Evolutionary conservation across 1,140 invertebrate genomes (phyloP).

Genomic region (Procambarus virginalis): DNA sequence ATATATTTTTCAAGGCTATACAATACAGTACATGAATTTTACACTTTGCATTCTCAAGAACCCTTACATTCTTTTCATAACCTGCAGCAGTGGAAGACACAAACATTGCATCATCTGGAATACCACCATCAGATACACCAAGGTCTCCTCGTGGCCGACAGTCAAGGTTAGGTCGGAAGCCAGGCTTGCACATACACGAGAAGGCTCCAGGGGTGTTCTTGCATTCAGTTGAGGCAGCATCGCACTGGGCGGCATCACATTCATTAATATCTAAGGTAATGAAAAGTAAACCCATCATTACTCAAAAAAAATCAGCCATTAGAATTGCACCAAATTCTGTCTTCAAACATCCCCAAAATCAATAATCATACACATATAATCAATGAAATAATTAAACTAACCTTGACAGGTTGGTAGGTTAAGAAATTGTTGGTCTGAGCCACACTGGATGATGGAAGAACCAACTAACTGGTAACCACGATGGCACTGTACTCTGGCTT

Average conservation of each 20-base stretch:
- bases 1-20: too few species aligned
- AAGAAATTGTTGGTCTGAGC: slow-evolving; percentile 88
- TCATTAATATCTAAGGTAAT: slow-evolving; percentile 87
- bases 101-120: slow-evolving; percentile 90
- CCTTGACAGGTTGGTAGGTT: slow-evolving; percentile 89
- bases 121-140: slow-evolving; percentile 89
- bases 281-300: not conserved
- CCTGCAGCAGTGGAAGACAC: slow-evolving; percentile 88
- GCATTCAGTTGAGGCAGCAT: slow-evolving; percentile 92
- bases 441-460: slow-evolving; percentile 91
- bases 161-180: slow-evolving; percentile 90
- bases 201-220: slow-evolving; percentile 93
- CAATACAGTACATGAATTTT: too few species aligned
- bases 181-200: slow-evolving; percentile 89
- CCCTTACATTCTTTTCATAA: slow-evolving; percentile 85
- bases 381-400: slow-evolving; percentile 70
- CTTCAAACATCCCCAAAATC: too few species aligned
- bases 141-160: slow-evolving; percentile 91
- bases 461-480: slow-evolving; percentile 90
- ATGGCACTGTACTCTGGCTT: slow-evolving; percentile 93
- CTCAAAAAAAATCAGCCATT: too few species aligned
- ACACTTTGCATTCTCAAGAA: too few species aligned
- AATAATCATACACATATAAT: too few species aligned
- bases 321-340: too few species aligned
- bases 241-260: slow-evolving; percentile 89